Base-by-base conservation (phyloP, 2,797 vertebrate species). In the Chloroceryle inda region DNA sequence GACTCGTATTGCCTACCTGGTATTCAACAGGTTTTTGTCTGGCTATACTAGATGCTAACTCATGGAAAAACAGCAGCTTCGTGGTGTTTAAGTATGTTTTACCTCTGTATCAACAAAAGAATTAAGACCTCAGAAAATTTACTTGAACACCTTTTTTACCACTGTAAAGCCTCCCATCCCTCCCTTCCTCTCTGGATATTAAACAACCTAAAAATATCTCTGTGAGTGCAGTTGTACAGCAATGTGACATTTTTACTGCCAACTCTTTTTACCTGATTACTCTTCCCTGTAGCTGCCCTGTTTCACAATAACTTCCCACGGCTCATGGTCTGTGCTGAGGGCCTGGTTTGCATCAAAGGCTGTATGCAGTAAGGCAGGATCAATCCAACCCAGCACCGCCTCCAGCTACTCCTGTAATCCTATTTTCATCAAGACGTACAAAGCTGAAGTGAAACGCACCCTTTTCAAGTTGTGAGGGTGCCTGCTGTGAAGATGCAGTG, bases 401-500 rank as follows among this genome's bases (percentile, higher is more conserved):
- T 59, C 50, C 79, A 73, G 89, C 50, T 40, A 26, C 58, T 69
- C 45, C 77, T 82, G 24, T 33, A 76, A 82, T 7, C 49, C 59
- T 49, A 10, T 82, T 88, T 89, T 78, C 59, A 56, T n/a, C n/a
- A 26, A 22, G 47, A 66, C 1, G 6, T 27, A 37, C 15, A 31
- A 75, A 84, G 62, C 23, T 69, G 63, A 71, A 80, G 68, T 15
- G 92, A 87, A 92, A 83, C 0, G 35, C 40, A 20, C 15, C 71
- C 73, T 40, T 35, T 64, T 53, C 0, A 9, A 79, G 78, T 22
- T 59, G 52, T 4, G 22, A 2, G 37, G 61, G 9, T 62, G 67
- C 93, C 89, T 90, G 91, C 94, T 96, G 92, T 85, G 96, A 95
- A 93, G 93, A 95, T 61, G 66, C 77, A 76, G 59, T 56, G 79